These are phyloP conservation scores for Urocyon cinereoargenteus DNA, from an alignment of 2,797 vertebrate species.

Conservation along the genomic window DNA sequence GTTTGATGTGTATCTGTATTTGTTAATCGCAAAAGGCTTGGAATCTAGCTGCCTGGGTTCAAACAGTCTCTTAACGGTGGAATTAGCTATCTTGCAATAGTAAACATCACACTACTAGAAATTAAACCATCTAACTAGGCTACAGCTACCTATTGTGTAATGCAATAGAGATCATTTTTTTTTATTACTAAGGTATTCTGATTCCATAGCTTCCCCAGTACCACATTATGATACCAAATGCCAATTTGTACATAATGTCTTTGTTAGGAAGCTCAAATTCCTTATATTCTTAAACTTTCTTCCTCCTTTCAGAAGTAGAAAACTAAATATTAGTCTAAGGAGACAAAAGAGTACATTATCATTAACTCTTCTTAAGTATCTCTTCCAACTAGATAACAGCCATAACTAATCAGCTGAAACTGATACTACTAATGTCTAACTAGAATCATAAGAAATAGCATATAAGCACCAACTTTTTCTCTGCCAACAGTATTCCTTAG, in stretches of 20 bases:
- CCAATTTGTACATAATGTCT: not conserved
- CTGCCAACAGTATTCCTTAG: not conserved
- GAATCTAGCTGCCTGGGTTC: not conserved
- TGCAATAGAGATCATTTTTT: not conserved
- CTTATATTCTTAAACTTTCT: not conserved
- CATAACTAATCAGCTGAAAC: not conserved
- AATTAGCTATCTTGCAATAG: not conserved
- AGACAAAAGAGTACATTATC: not conserved
- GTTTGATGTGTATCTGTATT: slow-evolving; percentile 28
- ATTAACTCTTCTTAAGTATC: not conserved
- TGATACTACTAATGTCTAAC: not conserved
- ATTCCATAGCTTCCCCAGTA: not conserved
- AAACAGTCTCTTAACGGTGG: not conserved
- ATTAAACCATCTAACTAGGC: not conserved
- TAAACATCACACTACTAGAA: not conserved
- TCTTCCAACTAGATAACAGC: not conserved
- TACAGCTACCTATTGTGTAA: not conserved
- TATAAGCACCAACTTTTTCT: not conserved
- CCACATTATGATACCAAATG: not conserved
- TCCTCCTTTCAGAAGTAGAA: not conserved
- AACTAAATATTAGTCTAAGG: not conserved
- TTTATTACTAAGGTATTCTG: not conserved
- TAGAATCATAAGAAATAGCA: not conserved
- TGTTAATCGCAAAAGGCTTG: not conserved
- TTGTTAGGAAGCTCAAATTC: slow-evolving; percentile 1